phyloP scores from a whole-genome alignment of 1,140 invertebrate genomes.

The Apolygus lucorum region DNA sequence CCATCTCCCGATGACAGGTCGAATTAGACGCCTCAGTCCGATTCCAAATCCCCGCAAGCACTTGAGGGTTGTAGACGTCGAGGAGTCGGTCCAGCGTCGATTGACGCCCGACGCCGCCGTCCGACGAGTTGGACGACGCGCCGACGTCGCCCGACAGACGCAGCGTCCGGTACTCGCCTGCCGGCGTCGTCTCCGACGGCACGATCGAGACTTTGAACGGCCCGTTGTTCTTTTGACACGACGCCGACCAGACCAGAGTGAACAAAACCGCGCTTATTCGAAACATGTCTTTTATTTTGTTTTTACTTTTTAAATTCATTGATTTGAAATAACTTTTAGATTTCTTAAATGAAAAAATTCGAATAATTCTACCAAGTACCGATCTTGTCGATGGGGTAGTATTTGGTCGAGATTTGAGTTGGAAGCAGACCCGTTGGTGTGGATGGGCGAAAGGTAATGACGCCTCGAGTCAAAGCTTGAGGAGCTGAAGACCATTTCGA shows the following conservation, averaged over 20 bases:
- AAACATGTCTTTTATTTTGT: too few relatives aligned
- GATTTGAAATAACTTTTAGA: too few relatives aligned
- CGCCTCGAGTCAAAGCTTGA: too few relatives aligned
- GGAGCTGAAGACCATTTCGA: too few relatives aligned
- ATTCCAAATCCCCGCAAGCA: neutral
- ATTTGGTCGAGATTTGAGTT: too few relatives aligned
- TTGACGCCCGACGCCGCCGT: neutral
- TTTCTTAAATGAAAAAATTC: too few relatives aligned
- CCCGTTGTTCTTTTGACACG: neutral
- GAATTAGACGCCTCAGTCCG: neutral
- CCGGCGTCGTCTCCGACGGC: slow-evolving; percentile 15
- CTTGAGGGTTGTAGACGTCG: slow-evolving; percentile 11
- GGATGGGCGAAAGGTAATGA: too few relatives aligned
- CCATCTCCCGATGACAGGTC: neutral
- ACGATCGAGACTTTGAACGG: neutral
- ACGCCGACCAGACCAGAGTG: neutral
- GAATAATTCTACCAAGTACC: too few relatives aligned
- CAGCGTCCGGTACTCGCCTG: neutral
- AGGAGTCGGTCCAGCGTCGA: neutral
- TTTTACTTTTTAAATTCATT: too few relatives aligned
- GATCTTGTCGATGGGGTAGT: too few relatives aligned
- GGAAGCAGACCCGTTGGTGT: too few relatives aligned
- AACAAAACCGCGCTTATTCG: too few relatives aligned
- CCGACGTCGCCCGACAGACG: neutral
- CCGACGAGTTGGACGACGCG: neutral